A percentile compares a stretch with the other conserved stretches of the same genome.
These are phyloP conservation scores for Macrophya alboannulata DNA, from an alignment of 2,888 invertebrate genomes.

Conservation along the genomic window DNA sequence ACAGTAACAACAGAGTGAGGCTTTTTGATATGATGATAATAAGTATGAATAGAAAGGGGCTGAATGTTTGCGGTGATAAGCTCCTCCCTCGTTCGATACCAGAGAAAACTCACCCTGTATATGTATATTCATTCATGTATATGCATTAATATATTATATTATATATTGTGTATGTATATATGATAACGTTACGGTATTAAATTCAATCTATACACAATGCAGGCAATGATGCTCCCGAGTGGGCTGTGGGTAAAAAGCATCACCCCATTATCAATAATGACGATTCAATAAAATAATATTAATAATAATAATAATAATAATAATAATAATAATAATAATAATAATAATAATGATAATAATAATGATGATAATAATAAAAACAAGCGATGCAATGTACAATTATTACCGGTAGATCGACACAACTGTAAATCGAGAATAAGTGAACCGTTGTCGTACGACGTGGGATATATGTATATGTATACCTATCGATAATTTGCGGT, in stretches of 20 bases:
- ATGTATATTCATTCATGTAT: conserved; percentile 28
- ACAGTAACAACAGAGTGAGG: no score
- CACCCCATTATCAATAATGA: not conserved
- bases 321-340: conserved; percentile 16
- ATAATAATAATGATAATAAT: conserved; percentile 11
- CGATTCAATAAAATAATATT: conserved; percentile 23
- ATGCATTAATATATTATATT: conserved; percentile 62
- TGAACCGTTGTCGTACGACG: not conserved
- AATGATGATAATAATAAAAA: conserved; percentile 18
- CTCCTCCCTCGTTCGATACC: no score
- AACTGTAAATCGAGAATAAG: not conserved
- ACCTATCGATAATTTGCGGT: not conserved
- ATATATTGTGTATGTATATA: not conserved
- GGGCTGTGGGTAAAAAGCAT: conserved; percentile 47
- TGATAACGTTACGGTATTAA: conserved; percentile 9
- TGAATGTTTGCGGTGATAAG: no score
- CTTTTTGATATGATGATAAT: no score
- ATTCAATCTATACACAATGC: conserved; percentile 20
- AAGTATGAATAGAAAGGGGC: no score
- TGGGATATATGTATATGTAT: not conserved
- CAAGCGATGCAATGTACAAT: conserved; percentile 8
- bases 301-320: conserved; percentile 16
- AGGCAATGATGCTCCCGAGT: conserved; percentile 32
- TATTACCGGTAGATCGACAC: conserved; percentile 17
- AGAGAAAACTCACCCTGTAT: no score